Percentiles rank a stretch among this genome's conserved stretches.
These are phyloP conservation scores for Cremastinae sp. DNA, from an alignment of 2,888 invertebrate genomes.

Conservation along the genomic window DNA sequence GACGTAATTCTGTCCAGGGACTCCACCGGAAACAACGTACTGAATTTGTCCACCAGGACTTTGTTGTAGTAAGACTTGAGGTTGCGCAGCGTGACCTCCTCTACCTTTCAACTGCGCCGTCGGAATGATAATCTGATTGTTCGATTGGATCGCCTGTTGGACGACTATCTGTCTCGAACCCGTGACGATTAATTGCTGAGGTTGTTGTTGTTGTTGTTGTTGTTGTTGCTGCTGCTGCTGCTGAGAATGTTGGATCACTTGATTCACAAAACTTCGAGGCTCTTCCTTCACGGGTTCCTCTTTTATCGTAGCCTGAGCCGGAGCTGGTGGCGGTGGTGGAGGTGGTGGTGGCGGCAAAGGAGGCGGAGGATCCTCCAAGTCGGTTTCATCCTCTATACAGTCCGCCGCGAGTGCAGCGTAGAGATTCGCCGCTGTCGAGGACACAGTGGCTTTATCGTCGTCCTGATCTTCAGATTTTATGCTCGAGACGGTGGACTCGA, in stretches of 20 bases:
- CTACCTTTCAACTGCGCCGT: slow-evolving; percentile 71
- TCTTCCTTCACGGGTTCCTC: slow-evolving; percentile 65
- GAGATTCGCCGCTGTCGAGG: slow-evolving; percentile 91
- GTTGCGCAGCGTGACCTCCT: slow-evolving; percentile 68
- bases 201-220: slow-evolving; percentile 73
- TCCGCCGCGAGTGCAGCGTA: slow-evolving; percentile 93
- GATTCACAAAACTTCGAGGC: slow-evolving; percentile 63
- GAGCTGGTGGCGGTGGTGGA: slow-evolving; percentile 36
- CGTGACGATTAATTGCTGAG: slow-evolving; percentile 76
- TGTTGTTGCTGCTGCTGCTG: slow-evolving; percentile 73
- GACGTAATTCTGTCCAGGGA: slow-evolving; percentile 84
- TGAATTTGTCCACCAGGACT: slow-evolving; percentile 81
- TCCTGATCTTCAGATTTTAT: slow-evolving; percentile 80
- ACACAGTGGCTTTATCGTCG: slow-evolving; percentile 84
- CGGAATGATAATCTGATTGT: slow-evolving; percentile 76
- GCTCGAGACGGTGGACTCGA: slow-evolving; percentile 80
- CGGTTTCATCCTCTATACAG: slow-evolving; percentile 88
- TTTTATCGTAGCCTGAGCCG: slow-evolving; percentile 62
- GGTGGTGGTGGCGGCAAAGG: slow-evolving; percentile 35
- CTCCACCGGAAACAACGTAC: slow-evolving; percentile 81
- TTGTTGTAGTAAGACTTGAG: slow-evolving; percentile 77
- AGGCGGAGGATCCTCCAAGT: slow-evolving; percentile 80
- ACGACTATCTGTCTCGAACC: slow-evolving; percentile 82
- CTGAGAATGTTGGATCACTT: slow-evolving; percentile 69
- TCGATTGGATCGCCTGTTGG: slow-evolving; percentile 75